Base-by-base conservation (phyloP, 2,113 vertebrate species). In the Xiphophorus couchianus region DNA sequence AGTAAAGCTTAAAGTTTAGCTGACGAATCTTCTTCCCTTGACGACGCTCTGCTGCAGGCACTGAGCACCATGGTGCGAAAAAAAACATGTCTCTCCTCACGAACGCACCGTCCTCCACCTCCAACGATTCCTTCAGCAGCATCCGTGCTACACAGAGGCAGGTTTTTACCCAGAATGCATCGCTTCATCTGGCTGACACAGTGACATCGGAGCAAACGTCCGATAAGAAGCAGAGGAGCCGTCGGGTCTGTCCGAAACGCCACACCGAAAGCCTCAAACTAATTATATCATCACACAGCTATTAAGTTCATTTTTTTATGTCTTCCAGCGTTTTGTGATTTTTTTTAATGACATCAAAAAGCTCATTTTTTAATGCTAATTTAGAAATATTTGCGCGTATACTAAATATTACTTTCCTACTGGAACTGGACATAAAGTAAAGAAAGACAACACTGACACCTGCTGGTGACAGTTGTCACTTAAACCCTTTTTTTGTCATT, bases 1-100 rank as follows among this genome's bases (percentile, higher is more conserved):
- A 81, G 84, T 93, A 92, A 94, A 94, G 93, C 93, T 92, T 60
- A 78, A 86, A 77, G 71, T 77, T 77, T 81, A 89, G 78, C 78
- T 37, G 54, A 44, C 27, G 14, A 14, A 63, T 62, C 19, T 51
- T 66, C 25, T 9, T 19, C 27, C 39, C 37, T 63, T 62, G 63
- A 78, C 74, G 85, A 84, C 33, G 73, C 9, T 61, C 71, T 77
- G 84, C 86, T 84, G 83, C 89, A 93, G 90, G 91, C 88, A 89
- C 88, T 87, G 84, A 86, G 87, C 88, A 90, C 91, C 84, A 48
- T 5, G 72, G 86, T 73, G 70, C 84, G 62, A 68, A 68, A 70
- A 39, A 44, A 29, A 22, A 17, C 5, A 25, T 3, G 14, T n/a
- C n/a, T 30, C 69, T 42, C 65, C 75, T 80, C 61, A 28, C n/a